Evolutionary conservation across 2,797 vertebrate species (phyloP).

Genomic region (Smutsia gigantea): DNA sequence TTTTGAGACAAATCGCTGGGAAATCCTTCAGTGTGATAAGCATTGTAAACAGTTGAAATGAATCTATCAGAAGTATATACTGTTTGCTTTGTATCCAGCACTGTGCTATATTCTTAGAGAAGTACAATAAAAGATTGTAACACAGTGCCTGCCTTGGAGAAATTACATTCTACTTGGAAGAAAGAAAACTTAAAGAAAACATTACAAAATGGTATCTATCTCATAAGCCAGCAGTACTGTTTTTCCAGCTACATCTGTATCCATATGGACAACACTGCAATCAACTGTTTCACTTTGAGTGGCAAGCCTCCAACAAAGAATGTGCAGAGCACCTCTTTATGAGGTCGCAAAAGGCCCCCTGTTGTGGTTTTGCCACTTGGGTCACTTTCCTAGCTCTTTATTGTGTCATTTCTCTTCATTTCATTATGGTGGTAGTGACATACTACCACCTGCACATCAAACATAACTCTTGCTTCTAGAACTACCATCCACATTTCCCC

Average conservation of each 20-base stretch:
- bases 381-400: neutral
- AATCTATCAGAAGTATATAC: conserved; percentile 43
- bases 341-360: neutral
- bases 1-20: conserved; percentile 57
- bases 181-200: conserved; percentile 36
- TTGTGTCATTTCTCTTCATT: neutral
- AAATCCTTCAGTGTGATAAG: conserved; percentile 62
- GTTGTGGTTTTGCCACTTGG: neutral
- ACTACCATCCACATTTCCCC: neutral
- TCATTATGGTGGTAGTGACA: neutral
- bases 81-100: neutral
- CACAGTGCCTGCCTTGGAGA: conserved; percentile 4
- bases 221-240: neutral
- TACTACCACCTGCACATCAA: neutral
- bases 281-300: neutral
- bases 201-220: neutral
- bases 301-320: neutral
- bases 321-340: neutral
- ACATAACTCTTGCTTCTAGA: neutral
- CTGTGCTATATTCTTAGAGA: conserved; percentile 5
- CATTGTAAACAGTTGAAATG: conserved; percentile 63
- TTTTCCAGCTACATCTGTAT: neutral
- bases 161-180: neutral
- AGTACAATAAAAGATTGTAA: neutral
- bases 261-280: neutral